Evolutionary conservation across 1,140 invertebrate species (phyloP), one percentile per base, ranked within the genome.

Genomic region (Calosoma granatense): DNA sequence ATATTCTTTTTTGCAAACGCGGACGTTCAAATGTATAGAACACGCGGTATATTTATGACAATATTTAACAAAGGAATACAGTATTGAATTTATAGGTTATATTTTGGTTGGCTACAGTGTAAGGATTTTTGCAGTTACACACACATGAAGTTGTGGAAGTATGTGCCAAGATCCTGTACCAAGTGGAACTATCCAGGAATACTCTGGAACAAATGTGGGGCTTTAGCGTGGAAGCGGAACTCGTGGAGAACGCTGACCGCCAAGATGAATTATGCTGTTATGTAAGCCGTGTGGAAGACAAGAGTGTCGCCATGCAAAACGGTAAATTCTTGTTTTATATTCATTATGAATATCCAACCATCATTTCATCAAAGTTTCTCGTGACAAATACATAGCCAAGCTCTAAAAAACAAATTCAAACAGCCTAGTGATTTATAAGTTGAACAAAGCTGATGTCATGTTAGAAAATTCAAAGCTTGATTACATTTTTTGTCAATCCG

Each of bases 201-300:
- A 90, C 88, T 12, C 76, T 94, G 61, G 92, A 95, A 64, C 91
- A 94, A 72, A 93, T 94, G 89, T 97, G 94, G 89, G 95, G 95
- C 58, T 95, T 98, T 75, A 93, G 90, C 56, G 93, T 97, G 20
- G 95, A 98, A 72, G 94, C 94, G 2, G 94, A 97, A 73, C 78
- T 97, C 51, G 93, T 95, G 56, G 94, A 97, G 74, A 96, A 97
- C 74, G 85, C 89, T 14, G 94, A 97, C 70, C 78, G 91, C 47
- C 94, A 97, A 71, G 94, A 97, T 72, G 94, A 97, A 72, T 82
- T 98, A 39, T 94, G 93, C 72, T 95, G 95, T 72, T 97, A 96
- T 74, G 92, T 97, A 63, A 93, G 90, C 72, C 81, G 94, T 51
- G 93, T 97, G 54, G 92, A 94, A 71, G 91, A 94, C 66, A 90